Conservation (phyloP, 1,140 invertebrate species). For the Leptinotarsa texana region DNA sequence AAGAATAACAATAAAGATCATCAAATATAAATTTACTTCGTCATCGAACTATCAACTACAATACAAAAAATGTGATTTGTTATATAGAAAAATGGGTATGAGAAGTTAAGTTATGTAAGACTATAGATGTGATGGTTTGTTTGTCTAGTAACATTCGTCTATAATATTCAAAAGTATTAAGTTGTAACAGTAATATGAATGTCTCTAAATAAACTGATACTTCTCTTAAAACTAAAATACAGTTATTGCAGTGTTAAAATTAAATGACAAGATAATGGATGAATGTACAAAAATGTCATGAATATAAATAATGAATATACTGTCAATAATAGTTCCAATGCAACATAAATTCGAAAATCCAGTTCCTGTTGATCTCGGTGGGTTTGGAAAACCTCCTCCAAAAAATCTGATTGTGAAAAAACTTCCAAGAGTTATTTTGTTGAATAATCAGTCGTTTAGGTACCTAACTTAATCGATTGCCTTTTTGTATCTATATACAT, state of each 20-base stretch:
- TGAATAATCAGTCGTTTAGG: too few relatives aligned
- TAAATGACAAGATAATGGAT: not conserved
- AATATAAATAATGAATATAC: not conserved
- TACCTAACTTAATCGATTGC: too few relatives aligned
- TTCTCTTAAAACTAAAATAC: not conserved
- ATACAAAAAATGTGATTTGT: constrained; percentile 23
- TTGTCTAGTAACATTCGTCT: constrained; percentile 10
- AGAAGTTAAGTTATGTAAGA: constrained; percentile 12
- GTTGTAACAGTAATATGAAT: constrained; percentile 3
- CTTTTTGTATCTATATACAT: too few relatives aligned
- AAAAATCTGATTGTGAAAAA: too few relatives aligned
- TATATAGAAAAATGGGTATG: constrained; percentile 16
- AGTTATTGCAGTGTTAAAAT: constrained; percentile 6
- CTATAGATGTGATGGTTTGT: not conserved
- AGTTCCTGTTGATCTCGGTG: too few relatives aligned
- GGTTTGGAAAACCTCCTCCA: too few relatives aligned
- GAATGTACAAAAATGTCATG: not conserved
- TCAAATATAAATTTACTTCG: constrained; percentile 24
- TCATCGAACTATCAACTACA: constrained; percentile 16
- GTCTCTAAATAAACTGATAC: not conserved
- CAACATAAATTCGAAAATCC: not conserved
- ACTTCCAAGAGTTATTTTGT: too few relatives aligned
- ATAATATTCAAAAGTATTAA: constrained; percentile 11
- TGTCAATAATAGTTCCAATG: not conserved
- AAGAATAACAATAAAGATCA: not conserved